Conservation (phyloP, 2,113 vertebrate genomes). For the Tragelaphus buxtoni region DNA sequence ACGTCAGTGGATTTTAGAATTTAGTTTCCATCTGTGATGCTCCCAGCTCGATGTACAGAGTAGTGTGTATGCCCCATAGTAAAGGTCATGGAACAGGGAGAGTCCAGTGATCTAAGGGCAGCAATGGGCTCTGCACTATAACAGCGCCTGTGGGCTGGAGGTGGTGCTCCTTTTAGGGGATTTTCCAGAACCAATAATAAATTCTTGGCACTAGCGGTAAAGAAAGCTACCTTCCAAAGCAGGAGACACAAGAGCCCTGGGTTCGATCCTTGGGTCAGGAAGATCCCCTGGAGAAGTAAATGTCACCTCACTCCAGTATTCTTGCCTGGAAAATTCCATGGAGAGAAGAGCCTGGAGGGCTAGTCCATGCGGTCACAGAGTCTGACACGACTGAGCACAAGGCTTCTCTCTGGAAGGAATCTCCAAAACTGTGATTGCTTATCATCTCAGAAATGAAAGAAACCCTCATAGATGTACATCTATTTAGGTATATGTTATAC, state of each 20-base stretch:
- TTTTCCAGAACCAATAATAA: neutral
- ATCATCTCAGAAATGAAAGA: neutral
- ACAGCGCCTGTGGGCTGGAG: too few relatives aligned
- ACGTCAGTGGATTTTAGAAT: accelerated
- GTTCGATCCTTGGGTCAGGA: neutral
- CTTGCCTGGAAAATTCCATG: neutral
- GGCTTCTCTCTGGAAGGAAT: neutral
- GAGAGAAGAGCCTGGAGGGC: neutral
- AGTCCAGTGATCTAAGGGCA: neutral
- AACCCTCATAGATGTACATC: neutral
- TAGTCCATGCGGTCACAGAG: neutral
- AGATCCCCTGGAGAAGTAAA: neutral
- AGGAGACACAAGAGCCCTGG: neutral
- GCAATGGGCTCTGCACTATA: neutral
- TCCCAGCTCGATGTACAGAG: neutral
- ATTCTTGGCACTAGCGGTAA: neutral
- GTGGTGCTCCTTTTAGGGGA: neutral
- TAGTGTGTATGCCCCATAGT: neutral
- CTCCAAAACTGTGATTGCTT: neutral
- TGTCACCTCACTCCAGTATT: neutral
- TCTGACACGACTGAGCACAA: neutral
- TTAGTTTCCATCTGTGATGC: neutral
- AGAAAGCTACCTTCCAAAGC: neutral
- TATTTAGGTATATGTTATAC: neutral
- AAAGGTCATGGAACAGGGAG: neutral